phyloP scores from a whole-genome alignment of 92 coral and sea anemone genomes.

The Palythoa heliodiscus region DNA sequence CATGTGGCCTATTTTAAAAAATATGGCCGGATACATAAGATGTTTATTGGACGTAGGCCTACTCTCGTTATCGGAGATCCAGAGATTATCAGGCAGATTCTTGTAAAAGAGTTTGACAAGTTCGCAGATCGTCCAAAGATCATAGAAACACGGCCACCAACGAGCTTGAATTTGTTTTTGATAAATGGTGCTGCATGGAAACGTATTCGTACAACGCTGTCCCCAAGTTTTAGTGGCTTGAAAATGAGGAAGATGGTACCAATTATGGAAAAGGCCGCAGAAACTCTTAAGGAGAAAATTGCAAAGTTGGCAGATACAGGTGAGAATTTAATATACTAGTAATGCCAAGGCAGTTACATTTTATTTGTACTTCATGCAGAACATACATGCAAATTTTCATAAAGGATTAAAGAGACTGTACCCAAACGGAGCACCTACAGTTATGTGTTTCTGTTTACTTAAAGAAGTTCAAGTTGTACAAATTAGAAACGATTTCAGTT shows the following conservation, averaged over 20 bases:
- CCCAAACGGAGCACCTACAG: too few species aligned
- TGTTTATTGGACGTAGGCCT: slow-evolving; percentile 65
- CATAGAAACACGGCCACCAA: slow-evolving; percentile 63
- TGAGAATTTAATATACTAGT: background rate
- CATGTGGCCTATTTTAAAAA: slow-evolving; percentile 62
- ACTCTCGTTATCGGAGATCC: slow-evolving; percentile 67
- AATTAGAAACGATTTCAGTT: too few species aligned
- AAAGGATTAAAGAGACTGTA: too few species aligned
- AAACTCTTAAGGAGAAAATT: slow-evolving; percentile 53
- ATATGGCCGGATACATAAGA: slow-evolving; percentile 74
- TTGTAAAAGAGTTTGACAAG: slow-evolving; percentile 76
- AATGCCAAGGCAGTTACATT: too few species aligned
- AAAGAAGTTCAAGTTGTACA: too few species aligned
- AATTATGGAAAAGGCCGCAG: slow-evolving; percentile 55
- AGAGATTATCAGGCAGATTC: slow-evolving; percentile 71
- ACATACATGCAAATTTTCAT: too few species aligned
- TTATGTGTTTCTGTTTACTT: too few species aligned
- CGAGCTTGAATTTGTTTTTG: slow-evolving; percentile 38
- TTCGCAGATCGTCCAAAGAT: slow-evolving; percentile 71
- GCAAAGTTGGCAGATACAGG: slow-evolving; percentile 54
- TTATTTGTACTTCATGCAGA: too few species aligned
- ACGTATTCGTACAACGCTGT: slow-evolving; percentile 69
- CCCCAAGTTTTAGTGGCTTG: slow-evolving; percentile 71
- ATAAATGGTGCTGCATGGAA: slow-evolving; percentile 66
- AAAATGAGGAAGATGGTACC: slow-evolving; percentile 76